Conservation (phyloP, 2,113 vertebrate species). For the Otocyon megalotis region DNA sequence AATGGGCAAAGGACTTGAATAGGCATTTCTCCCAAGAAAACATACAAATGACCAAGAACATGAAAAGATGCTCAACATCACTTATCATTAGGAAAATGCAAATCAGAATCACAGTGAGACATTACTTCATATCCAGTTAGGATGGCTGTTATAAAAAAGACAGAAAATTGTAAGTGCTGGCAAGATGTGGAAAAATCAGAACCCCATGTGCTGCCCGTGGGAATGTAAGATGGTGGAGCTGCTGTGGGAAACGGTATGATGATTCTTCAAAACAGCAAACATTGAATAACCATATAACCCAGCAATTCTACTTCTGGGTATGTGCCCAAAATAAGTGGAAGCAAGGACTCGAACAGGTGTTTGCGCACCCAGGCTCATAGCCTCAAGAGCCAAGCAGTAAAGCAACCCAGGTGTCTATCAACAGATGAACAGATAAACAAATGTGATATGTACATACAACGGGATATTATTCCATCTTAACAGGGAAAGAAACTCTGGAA, state of each 20-base stretch:
- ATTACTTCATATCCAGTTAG: neutral
- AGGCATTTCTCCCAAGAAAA: neutral
- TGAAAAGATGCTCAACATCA: neutral
- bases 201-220: neutral
- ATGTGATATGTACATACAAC: fast-evolving
- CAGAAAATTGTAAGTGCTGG: neutral
- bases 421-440: neutral
- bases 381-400: neutral
- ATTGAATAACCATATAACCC: neutral
- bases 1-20: neutral
- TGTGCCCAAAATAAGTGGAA: neutral
- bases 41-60: neutral
- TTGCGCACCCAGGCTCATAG: neutral
- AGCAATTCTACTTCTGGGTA: neutral
- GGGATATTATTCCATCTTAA: neutral
- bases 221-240: neutral
- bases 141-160: neutral
- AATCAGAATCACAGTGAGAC: neutral
- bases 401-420: neutral
- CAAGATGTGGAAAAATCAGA: neutral
- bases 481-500: neutral
- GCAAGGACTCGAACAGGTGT: neutral
- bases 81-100: neutral
- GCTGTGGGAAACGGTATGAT: neutral
- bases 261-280: neutral